Evolutionary conservation across 2,888 invertebrate genomes (phyloP).

Genomic region (Siphlonurus alternatus): DNA sequence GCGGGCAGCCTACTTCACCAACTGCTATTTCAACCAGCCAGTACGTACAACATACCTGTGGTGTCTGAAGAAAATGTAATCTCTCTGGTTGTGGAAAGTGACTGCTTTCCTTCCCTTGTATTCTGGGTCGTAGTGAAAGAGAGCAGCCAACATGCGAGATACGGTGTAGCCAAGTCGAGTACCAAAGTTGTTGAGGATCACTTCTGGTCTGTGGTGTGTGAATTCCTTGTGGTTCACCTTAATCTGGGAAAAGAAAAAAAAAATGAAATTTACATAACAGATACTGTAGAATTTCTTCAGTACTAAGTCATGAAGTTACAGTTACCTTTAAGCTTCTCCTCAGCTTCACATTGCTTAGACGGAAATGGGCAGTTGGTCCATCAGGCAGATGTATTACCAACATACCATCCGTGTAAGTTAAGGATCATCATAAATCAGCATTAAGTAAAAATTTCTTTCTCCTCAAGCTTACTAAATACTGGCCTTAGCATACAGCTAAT

Average conservation of each 20-base stretch:
- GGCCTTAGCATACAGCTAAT: neutral
- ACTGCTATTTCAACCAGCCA: neutral
- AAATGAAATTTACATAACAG: neutral
- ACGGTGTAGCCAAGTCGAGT: conserved; percentile 84
- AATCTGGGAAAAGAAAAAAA: neutral
- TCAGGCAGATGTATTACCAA: conserved; percentile 85
- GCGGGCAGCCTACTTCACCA: neutral
- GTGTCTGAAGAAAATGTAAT: conserved; percentile 96
- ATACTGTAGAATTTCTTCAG: no score
- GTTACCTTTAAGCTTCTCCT: conserved; percentile 64
- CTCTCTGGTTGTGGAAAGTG: conserved; percentile 97
- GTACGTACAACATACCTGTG: conserved; percentile 45
- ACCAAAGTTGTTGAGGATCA: conserved; percentile 88
- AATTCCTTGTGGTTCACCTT: conserved; percentile 58
- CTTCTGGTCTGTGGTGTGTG: conserved; percentile 80
- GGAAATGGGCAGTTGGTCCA: conserved; percentile 94
- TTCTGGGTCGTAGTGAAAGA: conserved; percentile 93
- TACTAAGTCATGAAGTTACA: no score
- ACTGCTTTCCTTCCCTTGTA: conserved; percentile 85
- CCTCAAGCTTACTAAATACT: no score
- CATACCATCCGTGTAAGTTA: conserved; percentile 59
- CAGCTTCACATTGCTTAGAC: conserved; percentile 79
- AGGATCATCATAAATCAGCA: conserved; percentile 14
- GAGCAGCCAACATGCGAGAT: conserved; percentile 68
- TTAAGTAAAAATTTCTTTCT: conserved; percentile 1